Percentiles rank a stretch among this genome's conserved stretches.
These are phyloP conservation scores for Drosophila tropicalis DNA, from an alignment of 1,140 invertebrate species.

Conservation along the genomic window DNA sequence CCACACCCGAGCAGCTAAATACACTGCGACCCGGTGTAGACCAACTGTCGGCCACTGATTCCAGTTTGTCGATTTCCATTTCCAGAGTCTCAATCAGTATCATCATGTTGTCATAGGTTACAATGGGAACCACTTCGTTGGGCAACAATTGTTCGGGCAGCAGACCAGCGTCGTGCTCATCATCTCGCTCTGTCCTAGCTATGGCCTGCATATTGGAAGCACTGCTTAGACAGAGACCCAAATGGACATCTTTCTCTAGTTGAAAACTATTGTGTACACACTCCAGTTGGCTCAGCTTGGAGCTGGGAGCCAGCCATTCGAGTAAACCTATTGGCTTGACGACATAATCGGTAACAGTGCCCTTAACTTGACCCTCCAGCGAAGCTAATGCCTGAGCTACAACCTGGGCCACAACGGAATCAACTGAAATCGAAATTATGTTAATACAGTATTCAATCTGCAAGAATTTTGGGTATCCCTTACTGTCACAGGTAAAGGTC, in stretches of 20 bases:
- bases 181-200: constrained; percentile 87
- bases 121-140: constrained; percentile 87
- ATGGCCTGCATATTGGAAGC: constrained; percentile 84
- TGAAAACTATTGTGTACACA: constrained; percentile 97
- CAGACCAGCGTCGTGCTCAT: constrained; percentile 88
- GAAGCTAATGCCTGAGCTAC: constrained; percentile 94
- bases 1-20: constrained; percentile 85
- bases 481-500: constrained; percentile 94
- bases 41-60: constrained; percentile 85
- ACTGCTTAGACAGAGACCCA: constrained; percentile 89
- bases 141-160: constrained; percentile 90
- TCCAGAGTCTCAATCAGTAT: constrained; percentile 93
- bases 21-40: constrained; percentile 84
- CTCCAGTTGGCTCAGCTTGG: constrained; percentile 92
- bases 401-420: constrained; percentile 93
- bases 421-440: constrained; percentile 86
- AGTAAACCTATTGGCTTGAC: constrained; percentile 83
- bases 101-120: constrained; percentile 89
- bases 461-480: constrained; percentile 47
- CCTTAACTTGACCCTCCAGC: constrained; percentile 88
- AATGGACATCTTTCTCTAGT: constrained; percentile 93
- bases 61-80: constrained; percentile 90
- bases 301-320: constrained; percentile 84
- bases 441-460: neutral
- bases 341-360: constrained; percentile 88